Base-by-base conservation (phyloP, 2,113 vertebrate species). In the Stigmatopora argus region DNA sequence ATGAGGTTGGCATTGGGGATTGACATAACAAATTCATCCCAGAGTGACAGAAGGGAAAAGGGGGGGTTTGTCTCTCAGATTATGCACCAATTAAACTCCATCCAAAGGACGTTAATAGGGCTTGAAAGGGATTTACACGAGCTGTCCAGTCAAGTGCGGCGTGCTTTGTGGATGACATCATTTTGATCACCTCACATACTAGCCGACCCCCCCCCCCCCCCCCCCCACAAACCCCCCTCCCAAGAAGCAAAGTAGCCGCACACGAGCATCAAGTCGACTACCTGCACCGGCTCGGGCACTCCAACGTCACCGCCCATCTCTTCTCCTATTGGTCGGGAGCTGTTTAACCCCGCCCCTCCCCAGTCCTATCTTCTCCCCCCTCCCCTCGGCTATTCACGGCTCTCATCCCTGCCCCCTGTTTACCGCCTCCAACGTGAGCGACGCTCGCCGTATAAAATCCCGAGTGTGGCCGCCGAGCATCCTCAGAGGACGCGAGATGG, bases 151-250 rank as follows among this genome's bases (percentile, higher is more conserved):
- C 77, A 83, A 87, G 84, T 80, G 72, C 84, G 75, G 78, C 82
- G 75, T 85, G 75, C 85, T 79, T 81, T 53, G 58, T 59, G 49
- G 74, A 87, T 91, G 89, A 90, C 88, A 91, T 91, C 89, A 91
- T 89, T 85, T 85, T 73, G 83, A 83, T 79, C 83, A 81, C 73
- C 78, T 81, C 81, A 79, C 83, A 67, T 69, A 75, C 79, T 73
- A 71, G 48, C 70, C 82, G 78, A 81, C 66, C 80, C 58, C 51
- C 77, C 57, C 44, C 55, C 44, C 15, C 44, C 17, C 57, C 14
- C 2, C 46, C 15, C 14, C 7, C 2, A 55, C 52, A 5, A 5
- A 12, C 23, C 3, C 44, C 21, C 12, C 26, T 7, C 26, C 53
- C 62, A 35, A 35, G 44, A 46, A 34, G 13, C 57, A 47, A 76